Conservation (phyloP, 2,797 vertebrate genomes). For the Diplodus sargus region DNA sequence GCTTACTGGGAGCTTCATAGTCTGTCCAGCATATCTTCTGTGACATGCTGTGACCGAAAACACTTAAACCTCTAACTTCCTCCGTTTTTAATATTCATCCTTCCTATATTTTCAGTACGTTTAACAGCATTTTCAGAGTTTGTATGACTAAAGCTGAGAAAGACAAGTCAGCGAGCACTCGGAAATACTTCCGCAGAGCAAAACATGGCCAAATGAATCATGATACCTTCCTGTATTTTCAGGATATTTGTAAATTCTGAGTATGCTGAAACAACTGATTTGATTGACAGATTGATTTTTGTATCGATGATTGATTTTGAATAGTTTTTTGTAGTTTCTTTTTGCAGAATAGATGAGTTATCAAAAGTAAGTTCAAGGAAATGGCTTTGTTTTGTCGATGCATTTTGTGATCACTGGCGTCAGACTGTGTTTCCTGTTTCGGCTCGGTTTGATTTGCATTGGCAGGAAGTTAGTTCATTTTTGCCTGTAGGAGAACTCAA, state of each 20-base stretch:
- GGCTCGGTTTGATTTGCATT: neutral
- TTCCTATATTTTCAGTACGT: neutral
- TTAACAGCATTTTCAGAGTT: neutral
- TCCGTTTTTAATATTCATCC: slow-evolving; percentile 7
- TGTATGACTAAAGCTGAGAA: neutral
- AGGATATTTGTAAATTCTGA: neutral
- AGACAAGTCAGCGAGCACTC: neutral
- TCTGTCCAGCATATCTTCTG: slow-evolving; percentile 27
- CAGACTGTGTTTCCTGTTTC: neutral
- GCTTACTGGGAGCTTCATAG: slow-evolving; percentile 59
- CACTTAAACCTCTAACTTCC: slow-evolving; percentile 29
- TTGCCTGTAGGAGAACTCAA: neutral
- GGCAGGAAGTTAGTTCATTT: neutral
- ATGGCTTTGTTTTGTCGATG: neutral
- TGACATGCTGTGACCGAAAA: slow-evolving; percentile 29
- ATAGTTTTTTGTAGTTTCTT: no score
- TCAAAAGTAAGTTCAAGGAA: neutral
- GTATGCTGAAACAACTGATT: neutral
- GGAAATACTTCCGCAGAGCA: neutral
- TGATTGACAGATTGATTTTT: no score
- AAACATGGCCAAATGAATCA: neutral
- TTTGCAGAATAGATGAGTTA: neutral
- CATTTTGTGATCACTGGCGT: neutral
- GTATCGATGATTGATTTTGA: neutral
- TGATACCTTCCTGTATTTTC: neutral